Percentiles rank a stretch among this genome's conserved stretches.
Conservation (phyloP, 2,797 vertebrate species). For the Scleropages formosus region DNA sequence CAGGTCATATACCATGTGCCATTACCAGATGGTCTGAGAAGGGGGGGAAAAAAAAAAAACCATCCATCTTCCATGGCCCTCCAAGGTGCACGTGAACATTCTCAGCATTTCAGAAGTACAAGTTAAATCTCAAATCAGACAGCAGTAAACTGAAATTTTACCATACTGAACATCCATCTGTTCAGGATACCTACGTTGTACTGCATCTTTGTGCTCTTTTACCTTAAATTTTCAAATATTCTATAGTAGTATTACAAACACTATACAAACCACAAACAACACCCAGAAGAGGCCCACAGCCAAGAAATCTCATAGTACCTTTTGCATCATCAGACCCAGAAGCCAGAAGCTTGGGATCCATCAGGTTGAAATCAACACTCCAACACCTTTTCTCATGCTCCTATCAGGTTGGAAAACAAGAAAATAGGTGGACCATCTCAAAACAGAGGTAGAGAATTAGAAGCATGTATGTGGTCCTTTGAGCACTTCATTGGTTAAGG, state of each 20-base stretch:
- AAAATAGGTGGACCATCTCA: too few species aligned
- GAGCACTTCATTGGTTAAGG: too few species aligned
- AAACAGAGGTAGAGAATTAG: too few species aligned
- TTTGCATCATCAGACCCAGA: constrained; percentile 98
- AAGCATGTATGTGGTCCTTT: too few species aligned
- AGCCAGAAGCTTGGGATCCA: constrained; percentile 97
- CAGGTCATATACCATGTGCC: background rate
- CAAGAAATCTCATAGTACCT: constrained; percentile 67
- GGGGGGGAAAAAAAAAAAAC: too few species aligned
- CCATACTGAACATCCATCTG: background rate
- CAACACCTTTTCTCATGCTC: constrained; percentile 98
- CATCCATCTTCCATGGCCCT: background rate
- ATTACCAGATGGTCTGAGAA: background rate
- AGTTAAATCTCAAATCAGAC: background rate
- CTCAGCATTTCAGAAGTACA: background rate
- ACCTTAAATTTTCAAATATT: too few species aligned
- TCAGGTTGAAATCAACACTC: constrained; percentile 98
- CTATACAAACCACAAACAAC: too few species aligned
- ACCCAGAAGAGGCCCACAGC: background rate
- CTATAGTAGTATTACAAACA: too few species aligned
- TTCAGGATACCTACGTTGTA: too few species aligned
- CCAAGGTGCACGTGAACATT: background rate
- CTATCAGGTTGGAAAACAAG: constrained; percentile 60
- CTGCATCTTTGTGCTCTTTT: too few species aligned
- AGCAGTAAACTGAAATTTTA: background rate